Percentiles rank a stretch among this genome's conserved stretches.
phyloP scores from a whole-genome alignment of 2,888 invertebrate species.

The Folsomia candida region DNA sequence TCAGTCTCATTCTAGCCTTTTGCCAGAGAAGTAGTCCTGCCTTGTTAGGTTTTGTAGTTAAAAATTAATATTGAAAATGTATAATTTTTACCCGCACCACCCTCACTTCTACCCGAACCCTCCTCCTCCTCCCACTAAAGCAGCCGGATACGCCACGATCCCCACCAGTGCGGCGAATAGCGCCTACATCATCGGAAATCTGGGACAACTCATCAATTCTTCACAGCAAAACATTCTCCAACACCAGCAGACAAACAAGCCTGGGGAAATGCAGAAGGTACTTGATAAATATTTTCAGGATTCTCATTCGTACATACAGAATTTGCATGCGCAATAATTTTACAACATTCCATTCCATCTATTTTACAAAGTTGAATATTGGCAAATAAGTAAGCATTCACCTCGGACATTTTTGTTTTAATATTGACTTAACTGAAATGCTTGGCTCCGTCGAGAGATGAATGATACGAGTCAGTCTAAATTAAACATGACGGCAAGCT shows the following conservation, averaged over 20 bases:
- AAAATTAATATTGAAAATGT: background rate
- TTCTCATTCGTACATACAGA: too few species aligned
- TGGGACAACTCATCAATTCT: slow-evolving; percentile 65
- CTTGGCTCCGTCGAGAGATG: slow-evolving; percentile 4
- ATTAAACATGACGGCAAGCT: too few species aligned
- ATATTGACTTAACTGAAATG: too few species aligned
- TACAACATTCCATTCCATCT: too few species aligned
- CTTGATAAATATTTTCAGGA: background rate
- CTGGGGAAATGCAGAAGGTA: slow-evolving; percentile 68
- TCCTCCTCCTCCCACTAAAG: slow-evolving; percentile 51
- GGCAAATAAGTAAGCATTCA: too few species aligned
- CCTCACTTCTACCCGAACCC: background rate
- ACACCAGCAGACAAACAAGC: slow-evolving; percentile 63
- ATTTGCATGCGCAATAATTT: too few species aligned
- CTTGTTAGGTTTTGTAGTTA: background rate
- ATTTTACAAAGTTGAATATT: too few species aligned
- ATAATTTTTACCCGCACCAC: background rate
- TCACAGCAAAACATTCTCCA: slow-evolving; percentile 67
- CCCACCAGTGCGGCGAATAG: slow-evolving; percentile 61
- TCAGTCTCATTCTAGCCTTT: background rate
- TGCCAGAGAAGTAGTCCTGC: background rate
- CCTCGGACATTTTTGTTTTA: too few species aligned
- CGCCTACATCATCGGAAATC: slow-evolving; percentile 51
- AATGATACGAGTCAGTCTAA: background rate
- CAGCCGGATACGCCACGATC: slow-evolving; percentile 71